Evolutionary conservation across 2,888 invertebrate genomes (phyloP), one percentile per base, ranked within the genome.

Genomic region (Ceraclea dissimilis): DNA sequence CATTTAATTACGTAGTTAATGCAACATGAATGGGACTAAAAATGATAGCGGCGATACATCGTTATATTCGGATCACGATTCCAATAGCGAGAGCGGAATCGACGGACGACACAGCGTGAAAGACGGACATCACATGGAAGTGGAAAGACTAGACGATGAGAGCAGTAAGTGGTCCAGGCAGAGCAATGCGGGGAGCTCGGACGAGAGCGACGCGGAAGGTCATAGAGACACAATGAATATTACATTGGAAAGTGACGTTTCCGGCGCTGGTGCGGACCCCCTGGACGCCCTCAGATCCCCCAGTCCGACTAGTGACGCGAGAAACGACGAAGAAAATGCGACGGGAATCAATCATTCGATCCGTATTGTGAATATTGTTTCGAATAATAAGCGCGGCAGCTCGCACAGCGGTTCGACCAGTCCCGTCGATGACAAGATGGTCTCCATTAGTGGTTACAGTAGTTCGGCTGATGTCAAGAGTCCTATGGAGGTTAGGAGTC

Each of bases 1-100:
- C 26, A 49, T 5, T 17, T 49, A 39, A 8, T 31, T 8, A 31
- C 11, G 13, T 39, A n/a, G 13, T 39, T 13, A 13, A 39, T 39
- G 39, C 39, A 53, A 31, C 22, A 53, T 53, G 53, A 53, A 53
- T 33, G 53, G 53, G 8, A 53, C 53, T 31, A 31, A 31, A 18
- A 53, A 48, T 18, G 48, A 53, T 8, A 20, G 19, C 19, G 53
- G 48, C 1, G 53, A 48, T 4, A 21, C 21, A 4, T 16, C 33
- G 10, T 4, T 34, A 20, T 53, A 33, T 18, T 48, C 48, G 18
- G 53, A 53, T 20, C 47, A 33, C 2, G 53, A 53, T 6, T 48
- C 53, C 5, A 31, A 22, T 13, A 46, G 46, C 8, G 54, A 49
- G 21, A 39, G 21, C 19, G 51, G 49, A 20, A 18, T 18, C 2